Conservation (phyloP, 2,888 invertebrate species). For the Scaptomyza parva region DNA sequence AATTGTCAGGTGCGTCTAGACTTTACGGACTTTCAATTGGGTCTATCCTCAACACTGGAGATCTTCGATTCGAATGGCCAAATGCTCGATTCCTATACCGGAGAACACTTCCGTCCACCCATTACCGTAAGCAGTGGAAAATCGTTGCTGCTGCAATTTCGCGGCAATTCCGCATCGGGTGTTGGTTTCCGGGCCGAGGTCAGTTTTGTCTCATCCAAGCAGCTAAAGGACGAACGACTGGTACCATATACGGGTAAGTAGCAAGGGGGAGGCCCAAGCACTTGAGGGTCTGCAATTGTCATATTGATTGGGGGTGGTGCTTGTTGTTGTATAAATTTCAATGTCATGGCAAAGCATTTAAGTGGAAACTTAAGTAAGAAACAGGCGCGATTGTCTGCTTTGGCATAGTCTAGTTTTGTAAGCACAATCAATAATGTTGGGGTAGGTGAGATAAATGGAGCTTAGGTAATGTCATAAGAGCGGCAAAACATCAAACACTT, state of each 20-base stretch:
- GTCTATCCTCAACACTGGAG: slow-evolving; percentile 88
- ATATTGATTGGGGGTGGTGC: slow-evolving; percentile 62
- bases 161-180: slow-evolving; percentile 89
- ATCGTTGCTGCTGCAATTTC: slow-evolving; percentile 88
- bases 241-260: slow-evolving; percentile 83
- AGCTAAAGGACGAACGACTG: slow-evolving; percentile 81
- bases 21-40: slow-evolving; percentile 89
- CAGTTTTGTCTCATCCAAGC: slow-evolving; percentile 83
- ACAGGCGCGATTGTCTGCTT: slow-evolving; percentile 41
- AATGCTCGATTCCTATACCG: slow-evolving; percentile 88
- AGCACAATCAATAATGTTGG: slow-evolving; percentile 61
- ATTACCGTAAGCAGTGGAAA: slow-evolving; percentile 88
- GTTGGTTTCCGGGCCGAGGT: slow-evolving; percentile 88
- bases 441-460: slow-evolving; percentile 11
- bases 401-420: slow-evolving; percentile 54
- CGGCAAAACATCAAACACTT: not conserved
- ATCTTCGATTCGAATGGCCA: slow-evolving; percentile 89
- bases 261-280: slow-evolving; percentile 30
- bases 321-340: slow-evolving; percentile 58
- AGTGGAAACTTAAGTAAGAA: slow-evolving; percentile 47
- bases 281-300: slow-evolving; percentile 71
- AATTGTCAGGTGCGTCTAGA: slow-evolving; percentile 87
- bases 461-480: slow-evolving; percentile 17
- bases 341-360: slow-evolving; percentile 62
- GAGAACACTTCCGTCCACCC: slow-evolving; percentile 89